phyloP scores from a whole-genome alignment of 2,113 vertebrate genomes.

The Jaculus jaculus region DNA sequence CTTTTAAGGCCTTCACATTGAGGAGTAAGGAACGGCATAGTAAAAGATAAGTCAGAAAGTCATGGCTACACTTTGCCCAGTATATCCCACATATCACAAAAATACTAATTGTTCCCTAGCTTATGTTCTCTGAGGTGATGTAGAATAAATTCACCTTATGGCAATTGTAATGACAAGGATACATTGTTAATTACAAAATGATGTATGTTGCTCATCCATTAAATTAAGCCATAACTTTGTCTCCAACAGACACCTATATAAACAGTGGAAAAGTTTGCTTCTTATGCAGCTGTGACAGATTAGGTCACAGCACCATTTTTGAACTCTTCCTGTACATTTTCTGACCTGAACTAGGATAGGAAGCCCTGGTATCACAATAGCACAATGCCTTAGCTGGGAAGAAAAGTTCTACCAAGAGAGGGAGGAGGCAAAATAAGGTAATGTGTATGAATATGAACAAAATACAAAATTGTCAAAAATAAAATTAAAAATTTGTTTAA shows the following conservation, averaged over 20 bases:
- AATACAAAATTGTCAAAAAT: no score
- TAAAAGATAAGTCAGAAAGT: background rate
- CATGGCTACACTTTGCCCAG: no score
- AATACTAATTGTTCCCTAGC: background rate
- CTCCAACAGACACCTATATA: background rate
- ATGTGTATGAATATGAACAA: no score
- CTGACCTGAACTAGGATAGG: background rate
- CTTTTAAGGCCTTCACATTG: background rate
- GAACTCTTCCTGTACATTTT: background rate
- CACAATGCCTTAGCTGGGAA: no score
- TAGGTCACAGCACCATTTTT: background rate
- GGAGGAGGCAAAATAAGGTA: no score
- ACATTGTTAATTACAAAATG: background rate
- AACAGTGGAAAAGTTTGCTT: background rate
- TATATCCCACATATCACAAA: background rate
- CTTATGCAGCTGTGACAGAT: background rate
- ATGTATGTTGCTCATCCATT: background rate
- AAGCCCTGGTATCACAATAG: background rate
- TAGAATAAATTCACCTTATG: background rate
- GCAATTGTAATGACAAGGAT: background rate
- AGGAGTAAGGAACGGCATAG: background rate
- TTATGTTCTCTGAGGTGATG: background rate
- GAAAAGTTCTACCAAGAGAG: no score
- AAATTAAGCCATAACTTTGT: background rate
- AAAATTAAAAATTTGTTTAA: no score